Percentiles rank a stretch among this genome's conserved stretches.
These are phyloP conservation scores for Petrocephalus schoutedeni DNA, from an alignment of 2,797 vertebrate species.

Conservation along the genomic window DNA sequence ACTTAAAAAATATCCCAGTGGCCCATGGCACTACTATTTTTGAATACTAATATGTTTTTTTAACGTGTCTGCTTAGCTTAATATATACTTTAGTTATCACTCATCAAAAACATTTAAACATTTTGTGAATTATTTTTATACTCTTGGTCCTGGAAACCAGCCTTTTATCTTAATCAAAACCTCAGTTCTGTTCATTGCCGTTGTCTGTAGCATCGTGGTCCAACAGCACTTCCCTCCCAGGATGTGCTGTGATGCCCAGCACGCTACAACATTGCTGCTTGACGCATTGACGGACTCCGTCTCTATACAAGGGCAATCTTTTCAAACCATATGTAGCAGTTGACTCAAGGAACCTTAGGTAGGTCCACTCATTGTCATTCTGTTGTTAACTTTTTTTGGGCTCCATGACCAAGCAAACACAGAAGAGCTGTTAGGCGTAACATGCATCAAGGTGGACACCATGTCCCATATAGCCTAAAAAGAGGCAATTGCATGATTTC, in stretches of 20 bases:
- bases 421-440: not conserved
- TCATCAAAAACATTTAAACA: slow-evolving; percentile 59
- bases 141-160: slow-evolving; percentile 51
- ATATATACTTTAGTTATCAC: slow-evolving; percentile 60
- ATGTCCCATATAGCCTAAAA: not conserved
- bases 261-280: not conserved
- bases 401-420: not conserved
- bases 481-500: not conserved
- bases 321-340: not conserved
- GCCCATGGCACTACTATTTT: slow-evolving; percentile 72
- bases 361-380: not conserved
- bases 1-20: slow-evolving; percentile 70
- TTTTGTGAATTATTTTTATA: slow-evolving; percentile 52
- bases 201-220: not conserved
- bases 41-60: slow-evolving; percentile 62
- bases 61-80: slow-evolving; percentile 69
- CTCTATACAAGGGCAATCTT: not conserved
- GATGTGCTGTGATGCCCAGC: not conserved
- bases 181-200: not conserved
- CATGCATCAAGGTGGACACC: not conserved
- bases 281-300: not conserved
- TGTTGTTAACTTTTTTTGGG: not conserved
- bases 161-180: slow-evolving; percentile 60
- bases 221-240: not conserved
- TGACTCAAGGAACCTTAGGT: not conserved